Evolutionary conservation across 1,140 invertebrate species (phyloP).

Genomic region (Caenorhabditis inopinata): DNA sequence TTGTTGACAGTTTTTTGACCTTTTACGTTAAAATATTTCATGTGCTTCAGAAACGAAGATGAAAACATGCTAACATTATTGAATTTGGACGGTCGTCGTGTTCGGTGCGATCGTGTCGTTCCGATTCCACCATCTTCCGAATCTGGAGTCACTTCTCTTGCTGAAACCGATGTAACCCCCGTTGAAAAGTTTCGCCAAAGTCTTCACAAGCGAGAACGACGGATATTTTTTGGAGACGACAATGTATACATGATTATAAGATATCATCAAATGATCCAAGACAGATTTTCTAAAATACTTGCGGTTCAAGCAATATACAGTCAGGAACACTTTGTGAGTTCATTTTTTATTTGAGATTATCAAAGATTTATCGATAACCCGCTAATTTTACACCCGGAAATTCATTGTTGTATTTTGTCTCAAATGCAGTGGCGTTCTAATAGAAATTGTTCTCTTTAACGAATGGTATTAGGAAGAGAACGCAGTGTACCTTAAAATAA

Average conservation of each 20-base stretch:
- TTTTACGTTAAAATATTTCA: no score
- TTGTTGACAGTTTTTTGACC: no score
- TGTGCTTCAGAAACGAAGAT: background rate
- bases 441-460: no score
- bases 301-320: background rate
- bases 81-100: background rate
- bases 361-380: no score
- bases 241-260: background rate
- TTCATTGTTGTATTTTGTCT: no score
- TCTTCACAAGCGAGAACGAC: background rate
- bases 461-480: no score
- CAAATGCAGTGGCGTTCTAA: no score
- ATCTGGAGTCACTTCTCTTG: background rate
- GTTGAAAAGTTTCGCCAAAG: background rate
- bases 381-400: no score
- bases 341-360: no score
- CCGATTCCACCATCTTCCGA: background rate
- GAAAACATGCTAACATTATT: background rate
- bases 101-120: background rate
- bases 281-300: background rate
- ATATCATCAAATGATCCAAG: background rate
- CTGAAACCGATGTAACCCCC: background rate
- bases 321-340: background rate
- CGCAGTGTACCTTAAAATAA: no score
- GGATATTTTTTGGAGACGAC: slow-evolving; percentile 2